Evolutionary conservation across 2,888 invertebrate species (phyloP), one percentile per base, ranked within the genome.

Genomic region (Hypselothyrea guttata): DNA sequence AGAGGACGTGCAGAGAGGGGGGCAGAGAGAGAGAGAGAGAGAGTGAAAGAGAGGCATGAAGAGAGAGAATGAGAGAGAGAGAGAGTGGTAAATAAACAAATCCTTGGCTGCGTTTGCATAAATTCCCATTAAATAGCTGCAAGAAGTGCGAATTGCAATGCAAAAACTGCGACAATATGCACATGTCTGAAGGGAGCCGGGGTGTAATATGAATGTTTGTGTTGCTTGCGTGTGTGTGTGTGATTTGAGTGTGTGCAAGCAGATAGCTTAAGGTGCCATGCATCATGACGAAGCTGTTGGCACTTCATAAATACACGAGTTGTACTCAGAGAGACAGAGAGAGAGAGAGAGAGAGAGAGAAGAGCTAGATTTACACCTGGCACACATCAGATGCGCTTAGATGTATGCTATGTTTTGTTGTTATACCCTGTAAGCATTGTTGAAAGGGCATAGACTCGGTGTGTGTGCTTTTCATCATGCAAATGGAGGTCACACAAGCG

Each of bases 271-370:
- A 78, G 75, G 64, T 66, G 18, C 63, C 71, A 75, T 83, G 74
- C 79, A 82, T 83, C 83, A 79, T 75, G 76, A 76, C 71, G 78
- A 76, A 69, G 71, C 76, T 83, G 83, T 78, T 78, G 83, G 83
- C 78, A 78, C 78, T 78, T 78, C 78, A 78, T 78, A 78, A 78
- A 78, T 78, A 82, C 83, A 78, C 79, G 78, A 83, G 76, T 78
- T 78, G 76, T 83, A 78, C 79, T 66, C 74, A 56, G 48, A 41
- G 56, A n/a, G 33, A 35, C 71, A 38, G 65, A n/a, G n/a, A n/a
- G n/a, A n/a, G n/a, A n/a, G n/a, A n/a, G n/a, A n/a, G n/a, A n/a
- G n/a, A n/a, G n/a, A n/a, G n/a, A n/a, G 22, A 22, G 5, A 2
- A 22, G 2, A 5, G 3, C 22, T 22, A 22, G 22, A 22, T 22